Evolutionary conservation across 2,113 vertebrate genomes (phyloP).

Genomic region (Thunnus thynnus): DNA sequence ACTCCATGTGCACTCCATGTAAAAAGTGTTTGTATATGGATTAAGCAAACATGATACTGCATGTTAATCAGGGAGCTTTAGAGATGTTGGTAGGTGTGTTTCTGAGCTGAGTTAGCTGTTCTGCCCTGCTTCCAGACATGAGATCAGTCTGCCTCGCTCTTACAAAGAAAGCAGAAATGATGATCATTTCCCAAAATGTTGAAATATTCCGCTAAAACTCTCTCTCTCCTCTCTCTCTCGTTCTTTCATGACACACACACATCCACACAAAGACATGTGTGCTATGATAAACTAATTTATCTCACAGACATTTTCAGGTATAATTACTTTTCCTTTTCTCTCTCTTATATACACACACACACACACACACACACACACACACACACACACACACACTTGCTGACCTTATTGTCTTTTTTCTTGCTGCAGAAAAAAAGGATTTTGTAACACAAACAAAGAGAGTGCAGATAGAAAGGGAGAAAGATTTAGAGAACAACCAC

Average conservation of each 20-base stretch:
- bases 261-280: no score
- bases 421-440: constrained; percentile 4
- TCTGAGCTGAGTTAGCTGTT: no score
- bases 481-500: background rate
- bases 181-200: no score
- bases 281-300: constrained; percentile 20
- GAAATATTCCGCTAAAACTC: no score
- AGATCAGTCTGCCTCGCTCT: no score
- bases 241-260: background rate
- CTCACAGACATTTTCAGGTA: constrained; percentile 1
- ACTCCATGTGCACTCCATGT: no score
- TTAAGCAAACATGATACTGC: no score
- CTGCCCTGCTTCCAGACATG: no score
- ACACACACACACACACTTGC: constrained; percentile 8
- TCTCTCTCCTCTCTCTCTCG: background rate
- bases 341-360: no score
- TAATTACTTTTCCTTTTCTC: constrained; percentile 6
- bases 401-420: constrained; percentile 35
- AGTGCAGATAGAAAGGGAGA: background rate
- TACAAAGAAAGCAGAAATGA: no score
- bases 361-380: no score
- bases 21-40: no score
- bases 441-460: background rate
- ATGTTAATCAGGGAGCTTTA: background rate
- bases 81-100: background rate